Evolutionary conservation across 1,140 invertebrate genomes (phyloP), one percentile per base, ranked within the genome.

Genomic region (Trialeurodes vaporariorum): DNA sequence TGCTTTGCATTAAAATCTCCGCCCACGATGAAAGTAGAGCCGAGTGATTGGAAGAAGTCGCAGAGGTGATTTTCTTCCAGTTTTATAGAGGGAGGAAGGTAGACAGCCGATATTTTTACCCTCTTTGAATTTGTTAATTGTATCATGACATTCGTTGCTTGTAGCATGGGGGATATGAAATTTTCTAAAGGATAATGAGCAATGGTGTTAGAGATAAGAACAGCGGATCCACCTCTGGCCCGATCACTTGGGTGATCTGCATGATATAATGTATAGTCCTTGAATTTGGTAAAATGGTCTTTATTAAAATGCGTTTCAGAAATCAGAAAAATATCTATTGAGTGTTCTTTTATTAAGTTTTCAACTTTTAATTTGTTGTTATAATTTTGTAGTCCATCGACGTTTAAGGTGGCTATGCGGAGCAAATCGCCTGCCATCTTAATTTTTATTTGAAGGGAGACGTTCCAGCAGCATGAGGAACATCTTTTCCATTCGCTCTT

Each of bases 1-100:
- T 67, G 66, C 61, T 67, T 67, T 17, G 27, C 23, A 26, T 67
- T 63, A 23, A 24, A 67, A 59, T 67, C 66, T 17, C 66, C 61
- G 23, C 66, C 61, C 17, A 17, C 66, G 23, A 67, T 62, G 61
- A 67, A 67, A 40, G 23, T 25, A 21, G 61, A 25, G 26, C 66
- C 66, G 21, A 61, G 60, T 11, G 5, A 22, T 61, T 61, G 5
- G 24, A 61, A 61, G n/a, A 61, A 61, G n/a, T 61, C n/a, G n/a
- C n/a, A n/a, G n/a, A n/a, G n/a, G n/a, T n/a, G n/a, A n/a, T n/a
- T n/a, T n/a, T n/a, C n/a, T n/a, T n/a, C n/a, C n/a, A n/a, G n/a
- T n/a, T n/a, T n/a, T n/a, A n/a, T n/a, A n/a, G n/a, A n/a, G n/a
- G n/a, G n/a, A n/a, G n/a, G n/a, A n/a, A n/a, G n/a, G n/a, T n/a